Evolutionary conservation across 1,140 invertebrate genomes (phyloP).

Genomic region (Gryllus bimaculatus): DNA sequence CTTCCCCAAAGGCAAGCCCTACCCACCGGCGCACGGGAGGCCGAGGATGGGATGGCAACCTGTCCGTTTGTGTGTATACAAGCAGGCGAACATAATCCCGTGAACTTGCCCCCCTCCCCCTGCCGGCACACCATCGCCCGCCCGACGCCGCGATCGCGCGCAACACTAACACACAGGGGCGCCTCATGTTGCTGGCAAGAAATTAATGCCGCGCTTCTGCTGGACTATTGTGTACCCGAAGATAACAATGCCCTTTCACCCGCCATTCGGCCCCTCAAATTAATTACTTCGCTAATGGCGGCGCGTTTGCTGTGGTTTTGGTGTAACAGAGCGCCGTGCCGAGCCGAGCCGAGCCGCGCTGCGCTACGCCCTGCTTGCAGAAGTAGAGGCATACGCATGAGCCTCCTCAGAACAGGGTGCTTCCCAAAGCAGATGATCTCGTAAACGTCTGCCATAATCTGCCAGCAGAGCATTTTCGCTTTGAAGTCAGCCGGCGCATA

Average conservation of each 20-base stretch:
- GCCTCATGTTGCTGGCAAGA: neutral
- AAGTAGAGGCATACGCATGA: neutral
- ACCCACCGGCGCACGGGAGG: neutral
- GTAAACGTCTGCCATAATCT: neutral
- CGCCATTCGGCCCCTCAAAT: neutral
- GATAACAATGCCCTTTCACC: slow-evolving; percentile 1
- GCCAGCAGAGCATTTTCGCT: too few species aligned
- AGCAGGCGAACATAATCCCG: neutral
- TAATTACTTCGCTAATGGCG: neutral
- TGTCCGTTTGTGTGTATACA: neutral
- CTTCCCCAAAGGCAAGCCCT: too few species aligned
- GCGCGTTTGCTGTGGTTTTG: neutral
- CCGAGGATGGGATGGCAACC: neutral
- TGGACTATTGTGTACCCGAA: neutral
- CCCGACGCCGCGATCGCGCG: neutral
- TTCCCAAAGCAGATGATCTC: too few species aligned
- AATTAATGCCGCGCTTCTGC: neutral
- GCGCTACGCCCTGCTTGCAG: neutral
- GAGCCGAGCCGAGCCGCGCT: too few species aligned
- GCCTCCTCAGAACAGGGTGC: neutral
- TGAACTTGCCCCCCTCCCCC: neutral
- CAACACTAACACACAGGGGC: neutral
- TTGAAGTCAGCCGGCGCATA: too few species aligned
- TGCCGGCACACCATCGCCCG: too few species aligned
- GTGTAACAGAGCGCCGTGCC: neutral